Base-by-base conservation (phyloP, 2,888 invertebrate genomes). In the Drosophila helvetica region DNA sequence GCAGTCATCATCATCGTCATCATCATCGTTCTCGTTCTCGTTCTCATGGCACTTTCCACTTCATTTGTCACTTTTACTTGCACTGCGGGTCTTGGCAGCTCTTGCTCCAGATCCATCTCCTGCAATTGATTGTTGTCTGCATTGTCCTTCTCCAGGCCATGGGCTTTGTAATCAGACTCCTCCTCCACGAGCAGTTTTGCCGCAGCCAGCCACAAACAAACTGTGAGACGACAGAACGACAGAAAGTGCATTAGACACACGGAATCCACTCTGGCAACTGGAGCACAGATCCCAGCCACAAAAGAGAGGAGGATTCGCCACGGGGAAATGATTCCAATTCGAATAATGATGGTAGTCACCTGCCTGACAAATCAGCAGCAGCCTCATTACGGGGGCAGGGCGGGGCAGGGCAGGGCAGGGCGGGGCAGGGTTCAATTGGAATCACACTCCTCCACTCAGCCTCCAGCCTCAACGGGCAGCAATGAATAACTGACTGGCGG, bases 31-130 rank as follows among this genome's bases (percentile, higher is more conserved):
- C 4, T 22, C 22, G 51, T 69, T 71, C 65, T 75, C 78, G 66
- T 77, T 58, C 33, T 25, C 45, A 61, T 62, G 72, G 68, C 83
- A 89, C 86, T 86, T 86, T 89, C 88, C 85, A 87, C 89, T 79
- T 86, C 89, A 89, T 88, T 86, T 86, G 88, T 75, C 88, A 87
- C 89, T 86, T 86, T 86, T 89, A 79, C 85, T 86, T 89, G 88
- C 74, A 73, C 85, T 79, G 89, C 89, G 81, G 87, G 87, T 56
- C 67, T 54, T 43, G 38, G 38, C 53, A 50, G 18, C 50, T 30
- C 30, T 22, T 17, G 30, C 54, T 47, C 7, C 54, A 56, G n/a
- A 17, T 45, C 45, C 54, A 61, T 51, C 56, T 67, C 8, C 53
- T 52, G 61, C 87, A 87, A 78, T 77, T 82, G 88, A 88, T 89